Percentiles rank a stretch among this genome's conserved stretches.
Conservation (phyloP, 2,888 invertebrate genomes). For the Cerceris ruficornis region DNA sequence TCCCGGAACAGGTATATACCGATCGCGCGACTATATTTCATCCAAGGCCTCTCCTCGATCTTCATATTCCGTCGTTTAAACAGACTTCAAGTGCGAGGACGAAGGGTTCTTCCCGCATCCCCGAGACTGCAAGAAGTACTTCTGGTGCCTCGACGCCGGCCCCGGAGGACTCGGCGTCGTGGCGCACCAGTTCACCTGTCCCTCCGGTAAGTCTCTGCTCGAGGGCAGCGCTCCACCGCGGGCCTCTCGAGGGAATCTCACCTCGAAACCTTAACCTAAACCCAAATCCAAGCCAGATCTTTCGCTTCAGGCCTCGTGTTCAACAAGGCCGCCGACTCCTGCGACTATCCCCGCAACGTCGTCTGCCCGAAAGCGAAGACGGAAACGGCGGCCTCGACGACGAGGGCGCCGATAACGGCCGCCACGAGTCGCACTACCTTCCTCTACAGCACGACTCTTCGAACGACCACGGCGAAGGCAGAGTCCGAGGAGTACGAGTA, state of each 20-base stretch:
- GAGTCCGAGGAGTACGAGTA: slow-evolving; percentile 80
- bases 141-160: slow-evolving; percentile 95
- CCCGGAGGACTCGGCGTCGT: slow-evolving; percentile 94
- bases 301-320: slow-evolving; percentile 88
- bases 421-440: slow-evolving; percentile 82
- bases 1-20: slow-evolving; percentile 88
- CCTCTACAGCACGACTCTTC: slow-evolving; percentile 81
- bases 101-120: slow-evolving; percentile 97
- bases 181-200: slow-evolving; percentile 96
- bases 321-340: slow-evolving; percentile 95
- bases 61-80: not conserved
- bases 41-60: not conserved
- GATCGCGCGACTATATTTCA: too few relatives aligned
- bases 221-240: too few relatives aligned
- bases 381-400: slow-evolving; percentile 82
- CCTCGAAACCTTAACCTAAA: not conserved
- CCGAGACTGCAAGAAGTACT: slow-evolving; percentile 96
- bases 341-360: slow-evolving; percentile 95
- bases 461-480: slow-evolving; percentile 82
- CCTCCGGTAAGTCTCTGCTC: slow-evolving; percentile 86
- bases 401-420: slow-evolving; percentile 78
- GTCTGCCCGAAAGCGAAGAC: slow-evolving; percentile 87
- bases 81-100: slow-evolving; percentile 95
- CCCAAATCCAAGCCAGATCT: not conserved
- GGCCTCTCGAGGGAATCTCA: too few relatives aligned